Conservation (phyloP, 30 jellyfish, hydroid and myxozoan genomes). For the Turritopsis rubra region DNA sequence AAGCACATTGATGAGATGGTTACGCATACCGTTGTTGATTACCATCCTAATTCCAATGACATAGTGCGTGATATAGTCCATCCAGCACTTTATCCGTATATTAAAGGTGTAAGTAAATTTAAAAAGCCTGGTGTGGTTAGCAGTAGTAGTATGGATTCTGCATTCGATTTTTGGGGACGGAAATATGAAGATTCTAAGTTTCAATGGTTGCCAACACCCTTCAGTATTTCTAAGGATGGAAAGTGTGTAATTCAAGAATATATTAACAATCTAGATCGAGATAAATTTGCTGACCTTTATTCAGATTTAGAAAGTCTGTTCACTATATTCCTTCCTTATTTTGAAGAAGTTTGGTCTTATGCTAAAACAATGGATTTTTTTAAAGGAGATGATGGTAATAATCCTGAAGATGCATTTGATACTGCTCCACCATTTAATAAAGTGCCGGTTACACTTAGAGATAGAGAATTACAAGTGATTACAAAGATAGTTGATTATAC, state of each 20-base stretch:
- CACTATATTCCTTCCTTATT: constrained; percentile 48
- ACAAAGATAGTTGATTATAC: constrained; percentile 65
- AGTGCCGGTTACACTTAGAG: constrained; percentile 34
- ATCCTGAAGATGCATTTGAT: constrained; percentile 25
- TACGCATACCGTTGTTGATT: constrained; percentile 41
- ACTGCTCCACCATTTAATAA: constrained; percentile 37
- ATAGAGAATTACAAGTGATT: constrained; percentile 54
- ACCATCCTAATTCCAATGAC: constrained; percentile 70
- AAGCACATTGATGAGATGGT: not conserved
- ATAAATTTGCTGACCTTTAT: constrained; percentile 38
- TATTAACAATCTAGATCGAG: constrained; percentile 54
- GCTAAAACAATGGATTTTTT: constrained; percentile 62
- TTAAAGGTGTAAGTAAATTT: constrained; percentile 50
- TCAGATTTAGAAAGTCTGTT: constrained; percentile 50
- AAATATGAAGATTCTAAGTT: constrained; percentile 52
- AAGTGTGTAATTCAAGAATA: constrained; percentile 50
- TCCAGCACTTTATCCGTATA: constrained; percentile 60
- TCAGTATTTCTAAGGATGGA: constrained; percentile 47
- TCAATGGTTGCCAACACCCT: constrained; percentile 78
- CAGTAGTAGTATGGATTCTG: constrained; percentile 6
- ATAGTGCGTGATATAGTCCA: constrained; percentile 69
- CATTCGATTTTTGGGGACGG: constrained; percentile 68
- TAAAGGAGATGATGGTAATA: constrained; percentile 13
- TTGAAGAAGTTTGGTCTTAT: constrained; percentile 74
- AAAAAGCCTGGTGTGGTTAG: not conserved